Evolutionary conservation across 2,113 vertebrate species (phyloP), one percentile per base, ranked within the genome.

Genomic region (Anas platyrhynchos): DNA sequence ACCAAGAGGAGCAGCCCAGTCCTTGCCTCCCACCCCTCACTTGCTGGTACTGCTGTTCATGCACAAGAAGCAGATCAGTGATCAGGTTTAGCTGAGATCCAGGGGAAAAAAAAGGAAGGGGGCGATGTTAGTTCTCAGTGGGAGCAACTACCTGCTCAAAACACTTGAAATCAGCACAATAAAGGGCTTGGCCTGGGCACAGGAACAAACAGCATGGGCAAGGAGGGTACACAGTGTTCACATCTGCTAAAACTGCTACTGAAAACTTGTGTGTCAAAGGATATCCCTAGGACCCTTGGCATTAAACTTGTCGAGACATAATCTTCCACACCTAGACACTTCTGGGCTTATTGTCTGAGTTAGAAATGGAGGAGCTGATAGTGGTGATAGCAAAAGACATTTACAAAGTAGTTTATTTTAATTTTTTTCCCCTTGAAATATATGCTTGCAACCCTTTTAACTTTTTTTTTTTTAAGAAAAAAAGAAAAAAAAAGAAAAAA

Each of bases 171-270:
- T 54, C 91, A 86, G 69, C 12, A 15, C 71, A 88, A 81, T 62
- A 78, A 52, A 81, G 43, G 65, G 74, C 34, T 94, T 88, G 86
- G 69, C 66, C 83, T 34, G 26, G 61, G 73, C 88, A 88, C 83
- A 86, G 89, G 88, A 94, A 68, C 65, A 94, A 94, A 93, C 86
- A 88, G 73, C 0, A 2, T 86, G 76, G 91, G 83, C 66, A 81
- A 59, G 68, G 65, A 92, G 73, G 43, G 88, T 95, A 93, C 80
- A 63, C 22, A 16, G 46, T 46, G 80, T 93, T 73, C 73, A 3
- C 67, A 63, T 71, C 80, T 91, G 43, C 61, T 88, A 75, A 88
- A 93, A 84, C 46, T 91, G 52, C 36, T 46, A 17, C 69, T 81
- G 43, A 36, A 91, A 88, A 67, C 50, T 32, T 27, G 41, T 8